These are phyloP conservation scores for Apamea crenata DNA, from an alignment of 2,888 invertebrate genomes.

Conservation along the genomic window DNA sequence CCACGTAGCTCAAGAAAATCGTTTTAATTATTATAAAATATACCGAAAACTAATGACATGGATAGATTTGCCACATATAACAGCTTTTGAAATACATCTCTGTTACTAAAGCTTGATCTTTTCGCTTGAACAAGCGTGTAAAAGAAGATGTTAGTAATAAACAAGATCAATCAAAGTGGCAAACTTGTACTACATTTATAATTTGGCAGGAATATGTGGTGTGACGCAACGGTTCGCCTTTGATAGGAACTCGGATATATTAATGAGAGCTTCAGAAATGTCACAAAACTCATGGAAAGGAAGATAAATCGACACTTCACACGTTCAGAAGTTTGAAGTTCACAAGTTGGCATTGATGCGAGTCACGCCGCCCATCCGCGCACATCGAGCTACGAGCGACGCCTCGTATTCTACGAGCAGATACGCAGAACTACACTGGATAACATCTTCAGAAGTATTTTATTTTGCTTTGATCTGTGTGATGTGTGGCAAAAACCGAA, in stretches of 20 bases:
- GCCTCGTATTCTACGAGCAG: slow-evolving; percentile 15
- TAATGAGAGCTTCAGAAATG: slow-evolving; percentile 65
- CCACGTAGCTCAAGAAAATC: background rate
- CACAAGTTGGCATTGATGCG: slow-evolving; percentile 69
- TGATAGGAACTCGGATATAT: slow-evolving; percentile 64
- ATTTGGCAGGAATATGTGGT: slow-evolving; percentile 58
- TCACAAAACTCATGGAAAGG: slow-evolving; percentile 65
- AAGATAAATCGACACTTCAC: slow-evolving; percentile 70
- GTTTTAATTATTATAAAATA: slow-evolving; percentile 2
- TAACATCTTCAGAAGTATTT: slow-evolving; percentile 53
- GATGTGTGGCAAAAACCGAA: slow-evolving; percentile 50
- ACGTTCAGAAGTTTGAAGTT: slow-evolving; percentile 69
- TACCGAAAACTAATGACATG: slow-evolving; percentile 9
- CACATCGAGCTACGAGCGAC: slow-evolving; percentile 51
- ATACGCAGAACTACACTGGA: slow-evolving; percentile 51
- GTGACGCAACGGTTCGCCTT: slow-evolving; percentile 58
- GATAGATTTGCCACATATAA: slow-evolving; percentile 29
- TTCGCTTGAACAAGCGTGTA: slow-evolving; percentile 56
- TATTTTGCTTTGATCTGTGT: slow-evolving; percentile 60
- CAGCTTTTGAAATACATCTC: slow-evolving; percentile 35
- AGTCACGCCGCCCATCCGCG: slow-evolving; percentile 57
- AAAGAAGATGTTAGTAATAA: slow-evolving; percentile 56
- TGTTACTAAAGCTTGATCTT: slow-evolving; percentile 45
- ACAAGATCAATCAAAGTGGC: slow-evolving; percentile 62
- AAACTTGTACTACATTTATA: slow-evolving; percentile 58